phyloP scores from a whole-genome alignment of 2,113 vertebrate species.

The Stigmatopora nigra region DNA sequence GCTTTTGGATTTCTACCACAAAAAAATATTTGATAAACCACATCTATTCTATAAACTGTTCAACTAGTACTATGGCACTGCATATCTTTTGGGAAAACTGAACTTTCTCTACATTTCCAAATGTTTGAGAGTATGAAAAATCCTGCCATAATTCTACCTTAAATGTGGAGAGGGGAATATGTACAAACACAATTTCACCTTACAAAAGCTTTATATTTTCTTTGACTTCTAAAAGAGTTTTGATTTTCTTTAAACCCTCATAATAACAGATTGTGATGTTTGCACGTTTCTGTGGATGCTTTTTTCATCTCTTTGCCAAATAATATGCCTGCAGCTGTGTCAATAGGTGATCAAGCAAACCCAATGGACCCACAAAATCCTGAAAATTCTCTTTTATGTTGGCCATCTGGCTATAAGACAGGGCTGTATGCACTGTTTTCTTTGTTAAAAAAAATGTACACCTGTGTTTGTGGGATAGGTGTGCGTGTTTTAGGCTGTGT shows the following conservation, averaged over 20 bases:
- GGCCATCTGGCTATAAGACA: conserved; percentile 42
- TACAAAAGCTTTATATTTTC: conserved; percentile 41
- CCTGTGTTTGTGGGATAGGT: conserved; percentile 40
- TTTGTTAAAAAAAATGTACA: conserved; percentile 49
- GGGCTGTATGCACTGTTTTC: conserved; percentile 49
- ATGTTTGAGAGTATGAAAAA: conserved; percentile 28
- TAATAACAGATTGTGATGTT: conserved; percentile 56
- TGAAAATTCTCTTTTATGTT: conserved; percentile 55
- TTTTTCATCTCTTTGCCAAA: conserved; percentile 56
- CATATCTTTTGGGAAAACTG: conserved; percentile 38
- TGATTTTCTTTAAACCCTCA: conserved; percentile 55
- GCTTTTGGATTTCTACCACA: too few species aligned
- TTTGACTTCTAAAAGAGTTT: conserved; percentile 40
- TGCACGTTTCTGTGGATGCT: conserved; percentile 47
- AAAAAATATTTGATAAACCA: too few species aligned
- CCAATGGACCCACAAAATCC: conserved; percentile 52
- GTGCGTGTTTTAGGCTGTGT: too few species aligned
- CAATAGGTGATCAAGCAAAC: conserved; percentile 60
- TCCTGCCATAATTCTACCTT: conserved; percentile 16
- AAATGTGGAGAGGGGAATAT: conserved; percentile 36
- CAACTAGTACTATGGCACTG: conserved; percentile 35
- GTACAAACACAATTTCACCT: conserved; percentile 40
- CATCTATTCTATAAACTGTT: too few species aligned
- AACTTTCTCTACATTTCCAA: conserved; percentile 39
- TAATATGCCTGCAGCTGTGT: conserved; percentile 67